phyloP scores from a whole-genome alignment of 2,113 vertebrate genomes.

The Aldabrachelys gigantea region DNA sequence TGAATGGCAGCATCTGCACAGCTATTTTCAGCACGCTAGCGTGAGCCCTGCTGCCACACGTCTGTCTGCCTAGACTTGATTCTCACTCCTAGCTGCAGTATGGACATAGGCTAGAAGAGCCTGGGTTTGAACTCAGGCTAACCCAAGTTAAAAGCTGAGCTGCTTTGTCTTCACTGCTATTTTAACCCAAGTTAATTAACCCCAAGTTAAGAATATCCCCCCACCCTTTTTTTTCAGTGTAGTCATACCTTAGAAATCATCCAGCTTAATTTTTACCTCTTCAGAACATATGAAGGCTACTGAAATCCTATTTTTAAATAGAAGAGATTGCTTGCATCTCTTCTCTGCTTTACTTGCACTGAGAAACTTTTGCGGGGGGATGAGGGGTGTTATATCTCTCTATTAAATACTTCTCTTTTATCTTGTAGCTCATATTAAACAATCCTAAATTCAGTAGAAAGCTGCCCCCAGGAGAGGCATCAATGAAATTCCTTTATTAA shows the following conservation, averaged over 20 bases:
- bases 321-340: background rate
- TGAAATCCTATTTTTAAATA: background rate
- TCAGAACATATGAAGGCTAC: background rate
- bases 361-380: accelerated
- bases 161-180: background rate
- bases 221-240: background rate
- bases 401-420: background rate
- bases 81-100: background rate
- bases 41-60: background rate
- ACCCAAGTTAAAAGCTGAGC: background rate
- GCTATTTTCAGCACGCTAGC: background rate
- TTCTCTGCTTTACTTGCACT: background rate
- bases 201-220: background rate
- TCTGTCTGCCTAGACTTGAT: background rate
- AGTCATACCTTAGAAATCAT: background rate
- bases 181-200: background rate
- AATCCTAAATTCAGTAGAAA: background rate
- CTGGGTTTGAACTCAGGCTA: background rate
- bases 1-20: background rate
- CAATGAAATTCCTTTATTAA: background rate
- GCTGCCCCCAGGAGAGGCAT: background rate
- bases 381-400: background rate
- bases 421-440: background rate
- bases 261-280: background rate
- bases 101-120: background rate